Evolutionary conservation across 2,113 vertebrate genomes (phyloP), one percentile per base, ranked within the genome.

Genomic region (Bujurquina vittata): DNA sequence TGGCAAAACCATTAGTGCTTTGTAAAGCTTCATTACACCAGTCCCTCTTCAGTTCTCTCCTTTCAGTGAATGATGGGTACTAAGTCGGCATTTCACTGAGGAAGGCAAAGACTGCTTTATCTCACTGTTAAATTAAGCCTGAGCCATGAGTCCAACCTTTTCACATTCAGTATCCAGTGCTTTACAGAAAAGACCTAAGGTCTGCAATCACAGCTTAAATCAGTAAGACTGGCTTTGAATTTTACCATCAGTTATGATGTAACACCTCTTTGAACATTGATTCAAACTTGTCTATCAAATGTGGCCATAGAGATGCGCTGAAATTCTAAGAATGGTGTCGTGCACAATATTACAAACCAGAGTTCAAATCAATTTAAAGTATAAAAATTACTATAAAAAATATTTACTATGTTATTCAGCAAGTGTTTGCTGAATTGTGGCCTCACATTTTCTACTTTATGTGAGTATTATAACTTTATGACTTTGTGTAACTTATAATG

Each of bases 1-100:
- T 59, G 78, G 52, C 79, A 22, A 76, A 60, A 73, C 79, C 73
- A 83, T 93, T 85, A 84, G 65, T 9, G 69, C 37, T 75, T 56
- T 58, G 86, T 75, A 43, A 89, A 86, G 86, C 80, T 82, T 89
- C 83, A 86, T 85, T 87, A 87, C 89, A 87, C 80, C 67, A 63
- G 26, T 29, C 63, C 61, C 52, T 80, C 75, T 62, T 75, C 40
- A 55, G 26, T 69, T 86, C 52, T n/a, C 20, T 40, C 76, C 61
- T 35, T 60, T 46, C 79, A 35, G 14, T 87, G 80, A 89, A 85
- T 88, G 69, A 79, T 4, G 17, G 46, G 29, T 8, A 69, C 46
- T 35, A 74, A 55, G 69, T 63, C 17, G 26, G 65, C 83, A 31
- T 73, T 83, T 81, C n/a, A 84, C 33, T 7, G 49, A 43, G 54